Base-by-base conservation (phyloP, 2,888 invertebrate genomes). In the Pycnomerus fuliginosus region DNA sequence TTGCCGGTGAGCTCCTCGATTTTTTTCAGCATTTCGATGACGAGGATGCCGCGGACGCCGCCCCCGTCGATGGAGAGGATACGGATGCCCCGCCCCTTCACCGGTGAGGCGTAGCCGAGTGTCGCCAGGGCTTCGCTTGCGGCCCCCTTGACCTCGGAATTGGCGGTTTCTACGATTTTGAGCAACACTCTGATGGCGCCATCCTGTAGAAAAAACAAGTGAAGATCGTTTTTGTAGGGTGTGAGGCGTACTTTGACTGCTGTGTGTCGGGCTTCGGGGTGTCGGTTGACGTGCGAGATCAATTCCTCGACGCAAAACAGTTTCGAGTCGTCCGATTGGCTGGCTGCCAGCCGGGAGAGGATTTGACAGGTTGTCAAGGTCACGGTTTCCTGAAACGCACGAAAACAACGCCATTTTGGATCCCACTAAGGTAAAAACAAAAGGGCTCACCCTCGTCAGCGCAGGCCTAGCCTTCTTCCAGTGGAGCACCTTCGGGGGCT, bases 11-110 rank as follows among this genome's bases (percentile, higher is more conserved):
- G 67, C 46, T 79, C 74, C 71, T 94, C 92, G 24, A 94, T 69
- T 55, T 84, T 83, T 31, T 83, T 80, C 53, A 94, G 71, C 67
- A 91, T 82, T 70, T 90, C 87, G 46, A 94, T 79, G 3, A 90
- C 87, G 48, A 91, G 77, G 48, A 94, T 76, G 11, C 92, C 92
- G 44, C 92, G 79, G 48, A 90, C 84, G 30, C 93, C 93, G 29
- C 94, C 94, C 2, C 94, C 94, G 74, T 94, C 94, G 55, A 94
- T 85, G 1, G 88, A 76, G 35, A 94, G 76, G 38, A 94, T 80
- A 62, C 86, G 77, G 22, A 92, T 84, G 1, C 93, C 93, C 16
- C 77, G 76, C 1, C 83, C 81, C 35, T 78, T 79, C 2, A 85
- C 74, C 3, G 88, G 84, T 28, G 80, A 80, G 1, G 78, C 69